Base-by-base conservation (phyloP, 1,140 invertebrate species). In the Tribolium madens region DNA sequence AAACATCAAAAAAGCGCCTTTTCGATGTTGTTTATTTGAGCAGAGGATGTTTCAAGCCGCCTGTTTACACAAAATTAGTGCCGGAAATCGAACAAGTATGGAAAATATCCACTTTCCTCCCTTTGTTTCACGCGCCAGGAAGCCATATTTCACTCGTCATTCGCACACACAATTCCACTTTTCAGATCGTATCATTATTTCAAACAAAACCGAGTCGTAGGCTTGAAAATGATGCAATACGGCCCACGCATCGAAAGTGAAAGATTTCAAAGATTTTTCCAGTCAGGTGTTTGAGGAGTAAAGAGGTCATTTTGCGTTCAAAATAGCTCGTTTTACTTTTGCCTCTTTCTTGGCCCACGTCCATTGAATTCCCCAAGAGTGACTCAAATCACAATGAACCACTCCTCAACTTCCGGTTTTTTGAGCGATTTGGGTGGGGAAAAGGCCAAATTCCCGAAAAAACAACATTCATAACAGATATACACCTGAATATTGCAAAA, bases 381-480 rank as follows among this genome's bases (percentile, higher is more conserved):
- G 36, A 42, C 9, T 42, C 36, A 42, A 42, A 42, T 42, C 36
- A 42, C 36, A 42, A 42, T 42, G 7, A 42, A 7, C 36, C 36
- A n/a, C 36, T 42, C 36, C 36, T n/a, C 36, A 50, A 71, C 46
- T 72, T 72, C 70, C 70, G 48, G 70, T 72, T 50, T 71, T 71
- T 71, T 48, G 68, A 71, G 15, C 33, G 70, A 52, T 72, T 52
- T 72, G 70, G 70, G 70, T 31, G 48, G 69, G 69, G 69, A 31
- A n/a, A n/a, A n/a, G n/a, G n/a, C n/a, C n/a, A n/a, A n/a, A n/a
- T n/a, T n/a, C n/a, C n/a, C n/a, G n/a, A n/a, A n/a, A n/a, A n/a
- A n/a, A n/a, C n/a, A n/a, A n/a, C n/a, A n/a, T n/a, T n/a, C n/a
- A n/a, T n/a, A n/a, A n/a, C n/a, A n/a, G n/a, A n/a, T n/a, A n/a